Evolutionary conservation across 2,113 vertebrate species (phyloP).

Genomic region (Clarias batrachus): DNA sequence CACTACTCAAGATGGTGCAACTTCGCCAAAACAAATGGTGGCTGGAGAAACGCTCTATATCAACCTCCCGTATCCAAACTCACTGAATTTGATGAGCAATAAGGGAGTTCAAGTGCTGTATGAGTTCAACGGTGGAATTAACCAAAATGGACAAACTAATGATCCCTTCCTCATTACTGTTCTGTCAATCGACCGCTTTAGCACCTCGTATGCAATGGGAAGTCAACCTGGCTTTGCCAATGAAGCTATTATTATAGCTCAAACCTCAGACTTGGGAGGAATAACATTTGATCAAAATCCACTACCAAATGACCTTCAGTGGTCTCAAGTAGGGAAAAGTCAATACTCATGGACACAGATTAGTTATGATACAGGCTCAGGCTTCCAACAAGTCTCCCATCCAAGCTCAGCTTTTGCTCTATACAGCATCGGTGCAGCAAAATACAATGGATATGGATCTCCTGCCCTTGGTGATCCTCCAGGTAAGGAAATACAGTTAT

Average conservation of each 20-base stretch:
- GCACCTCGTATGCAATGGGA: conserved; percentile 66
- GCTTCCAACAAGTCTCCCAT: conserved; percentile 54
- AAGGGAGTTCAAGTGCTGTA: conserved; percentile 74
- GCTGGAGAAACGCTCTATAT: conserved; percentile 46
- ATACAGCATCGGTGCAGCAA: conserved; percentile 67
- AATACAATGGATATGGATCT: conserved; percentile 66
- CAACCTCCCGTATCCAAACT: conserved; percentile 19
- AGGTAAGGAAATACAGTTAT: conserved; percentile 54
- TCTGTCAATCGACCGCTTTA: conserved; percentile 63
- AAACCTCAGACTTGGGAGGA: conserved; percentile 25
- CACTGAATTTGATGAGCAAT: conserved; percentile 68
- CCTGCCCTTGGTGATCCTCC: conserved; percentile 63
- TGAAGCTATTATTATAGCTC: conserved; percentile 66
- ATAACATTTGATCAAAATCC: conserved; percentile 57
- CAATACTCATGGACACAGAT: conserved; percentile 73
- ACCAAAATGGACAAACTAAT: background rate
- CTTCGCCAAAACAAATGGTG: background rate
- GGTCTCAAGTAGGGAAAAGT: conserved; percentile 63
- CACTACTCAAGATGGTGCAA: conserved; percentile 35
- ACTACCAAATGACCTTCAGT: conserved; percentile 51
- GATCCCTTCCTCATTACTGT: conserved; percentile 73
- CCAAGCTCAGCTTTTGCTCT: conserved; percentile 62
- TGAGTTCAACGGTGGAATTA: conserved; percentile 66
- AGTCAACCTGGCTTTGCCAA: conserved; percentile 60
- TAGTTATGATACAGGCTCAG: conserved; percentile 38